Evolutionary conservation across 53 echinoderm and acorn worm genomes (phyloP), one percentile per base, ranked within the genome.

Genomic region (Holothuria leucospilota): DNA sequence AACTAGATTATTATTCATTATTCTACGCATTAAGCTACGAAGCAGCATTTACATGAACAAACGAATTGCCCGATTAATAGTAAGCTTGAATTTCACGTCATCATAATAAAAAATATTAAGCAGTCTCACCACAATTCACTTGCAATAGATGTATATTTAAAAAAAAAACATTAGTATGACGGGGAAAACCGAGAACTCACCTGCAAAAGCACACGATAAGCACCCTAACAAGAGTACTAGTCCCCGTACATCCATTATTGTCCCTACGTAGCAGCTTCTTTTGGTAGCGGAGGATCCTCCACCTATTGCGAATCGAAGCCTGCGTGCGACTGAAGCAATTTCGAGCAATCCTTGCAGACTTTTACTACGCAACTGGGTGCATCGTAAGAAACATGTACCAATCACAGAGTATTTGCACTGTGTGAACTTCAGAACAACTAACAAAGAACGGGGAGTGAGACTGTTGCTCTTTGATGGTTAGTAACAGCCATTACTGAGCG

Each of bases 201-300:
- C 75, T 52, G 75, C 75, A 49, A 75, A 25, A 25, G 75, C 75
- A 52, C 75, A 49, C 24, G 75, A 27, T n/a, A 75, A 52, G 75
- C 75, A 75, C 49, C 75, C 75, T 75, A 75, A 51, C 23, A 56
- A 56, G 56, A 75, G 75, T 41, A 75, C 75, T 46, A 75, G 23
- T 75, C 75, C 75, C 14, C 75, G 75, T 75, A 75, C 75, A 75
- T 75, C 75, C 75, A 75, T 75, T 75, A 49, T 75, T 46, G 49
- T 15, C 23, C 51, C 75, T 10, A 1, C 8, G 24, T 24, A n/a
- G 75, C 75, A 49, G 49, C 27, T 75, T 27, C 46, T 13, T 72
- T 40, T 28, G 53, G 75, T 49, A 52, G 75, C 75, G 52, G 52
- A 75, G 39, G 52, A 8, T 49, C 21, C 56, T 18, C 56, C 56